Base-by-base conservation (phyloP, 2,113 vertebrate genomes). In the Hyperopisus bebe region DNA sequence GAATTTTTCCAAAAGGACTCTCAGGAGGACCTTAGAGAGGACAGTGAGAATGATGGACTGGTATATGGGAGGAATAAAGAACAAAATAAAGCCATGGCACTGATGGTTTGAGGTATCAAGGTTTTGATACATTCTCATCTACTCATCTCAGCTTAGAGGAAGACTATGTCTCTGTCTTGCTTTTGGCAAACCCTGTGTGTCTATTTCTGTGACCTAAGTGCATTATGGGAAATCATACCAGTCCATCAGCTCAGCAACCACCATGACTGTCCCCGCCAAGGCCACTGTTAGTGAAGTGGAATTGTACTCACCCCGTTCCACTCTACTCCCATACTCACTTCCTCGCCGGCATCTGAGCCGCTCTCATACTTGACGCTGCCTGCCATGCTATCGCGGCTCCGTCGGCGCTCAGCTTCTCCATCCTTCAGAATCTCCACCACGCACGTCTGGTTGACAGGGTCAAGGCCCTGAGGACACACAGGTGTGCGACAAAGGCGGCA, bases 241-340 rank as follows among this genome's bases (percentile, higher is more conserved):
- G 93, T 89, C 92, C 89, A 91, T 35, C 3, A 89, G 82, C 89
- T 5, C 90, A 85, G 87, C 42, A 35, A 84, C 13, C 24, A 83
- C 88, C 90, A 42, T 44, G 91, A 88, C 89, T 91, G 89, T 92
- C 91, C 91, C 90, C 70, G 80, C 86, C 90, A 91, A 93, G 92
- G 90, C 53, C 53, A 88, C 88, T 90, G 19, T 88, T 19, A 86
- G 62, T 39, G 82, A 70, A 89, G 97, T 97, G 97, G 96, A 97
- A 96, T 92, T 96, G 97, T 96, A 99, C 98, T 99, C 96, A 99
- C 98, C 97, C 98, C 98, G 1, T 97, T 98, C 98, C 98, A 99
- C 94, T 98, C 97, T 94, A 99, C 96, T 92, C 94, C 96, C 97
- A 99, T 99, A 96, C 98, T 99, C 94, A 97, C 98, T 96, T 99